Evolutionary conservation across 2,797 vertebrate species (phyloP), one percentile per base, ranked within the genome.

Genomic region (Phalanger gymnotis): DNA sequence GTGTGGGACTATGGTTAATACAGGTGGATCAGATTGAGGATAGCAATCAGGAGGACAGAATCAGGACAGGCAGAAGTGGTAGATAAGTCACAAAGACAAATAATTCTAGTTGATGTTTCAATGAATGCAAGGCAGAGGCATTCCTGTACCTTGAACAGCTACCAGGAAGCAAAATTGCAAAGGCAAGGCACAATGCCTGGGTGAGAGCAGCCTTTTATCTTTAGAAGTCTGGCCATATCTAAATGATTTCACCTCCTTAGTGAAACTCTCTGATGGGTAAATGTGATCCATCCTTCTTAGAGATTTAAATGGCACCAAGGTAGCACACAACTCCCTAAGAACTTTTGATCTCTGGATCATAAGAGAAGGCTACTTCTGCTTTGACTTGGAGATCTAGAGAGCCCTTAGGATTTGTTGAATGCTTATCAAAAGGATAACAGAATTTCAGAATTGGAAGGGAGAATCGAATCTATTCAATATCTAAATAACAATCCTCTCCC

Each of bases 91-190:
- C 56, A 61, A 47, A 92, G 91, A 57, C 16, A 11, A n/a, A 95
- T 2, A 31, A 19, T n/a, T 11, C 1, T 89, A 90, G 13, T 57
- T 93, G 66, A 47, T 87, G 19, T 9, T 93, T 92, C n/a, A 10
- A 19, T 47, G 66, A 81, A 40, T 40, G 19, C 19, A 81, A 81
- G 51, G 40, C 14, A 58, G 40, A 90, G 40, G 40, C 25, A 55
- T 93, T 92, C 1, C 34, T 93, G 55, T 0, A 93, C 40, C 16
- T 90, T 27, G 40, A 56, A 93, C 51, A 95, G 56, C 7, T 95
- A 56, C 51, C 6, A 0, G 34, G 13, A 13, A 3, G 3, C 0
- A 4, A 34, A 55, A 81, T 11, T 31, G 2, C 14, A 54, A 81
- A 81, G 16, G n/a, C n/a, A 73, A 73, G 66, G n/a, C 19, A 40